Percentiles rank a stretch among this genome's conserved stretches.
Conservation (phyloP, 2,113 vertebrate species). For the Odobenus rosmarus region DNA sequence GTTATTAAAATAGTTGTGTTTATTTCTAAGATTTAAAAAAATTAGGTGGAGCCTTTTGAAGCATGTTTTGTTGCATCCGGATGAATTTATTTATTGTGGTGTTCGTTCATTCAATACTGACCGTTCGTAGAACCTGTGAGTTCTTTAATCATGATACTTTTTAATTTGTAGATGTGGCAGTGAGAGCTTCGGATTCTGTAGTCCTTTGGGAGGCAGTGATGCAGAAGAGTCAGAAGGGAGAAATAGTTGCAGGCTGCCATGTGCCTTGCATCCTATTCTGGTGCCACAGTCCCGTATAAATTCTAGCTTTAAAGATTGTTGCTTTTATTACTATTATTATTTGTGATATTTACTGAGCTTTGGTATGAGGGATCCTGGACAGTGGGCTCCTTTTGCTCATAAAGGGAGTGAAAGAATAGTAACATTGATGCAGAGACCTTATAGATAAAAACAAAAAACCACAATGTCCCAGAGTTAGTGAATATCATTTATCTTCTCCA, state of each 20-base stretch:
- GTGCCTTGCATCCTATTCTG: background rate
- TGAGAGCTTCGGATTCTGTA: constrained; percentile 4
- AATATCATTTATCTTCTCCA: constrained; percentile 15
- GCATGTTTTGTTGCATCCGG: background rate
- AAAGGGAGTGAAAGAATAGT: background rate
- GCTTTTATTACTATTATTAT: constrained; percentile 6
- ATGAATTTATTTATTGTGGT: constrained; percentile 13
- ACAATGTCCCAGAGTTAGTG: background rate
- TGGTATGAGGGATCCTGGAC: background rate
- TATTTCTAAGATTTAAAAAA: constrained; percentile 32
- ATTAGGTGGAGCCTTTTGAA: background rate
- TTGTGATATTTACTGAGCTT: constrained; percentile 4
- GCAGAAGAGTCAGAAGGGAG: constrained; percentile 16
- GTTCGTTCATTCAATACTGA: background rate
- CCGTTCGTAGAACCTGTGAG: background rate
- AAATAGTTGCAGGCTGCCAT: background rate
- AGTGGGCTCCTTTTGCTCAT: background rate
- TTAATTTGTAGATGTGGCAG: constrained; percentile 51
- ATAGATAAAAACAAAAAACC: constrained; percentile 53
- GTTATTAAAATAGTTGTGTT: constrained; percentile 52
- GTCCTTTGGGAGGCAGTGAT: constrained; percentile 57
- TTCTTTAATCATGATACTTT: constrained; percentile 20
- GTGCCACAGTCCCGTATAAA: background rate
- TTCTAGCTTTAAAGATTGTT: constrained; percentile 44
- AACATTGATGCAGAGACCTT: background rate